Conservation (phyloP, 1,140 invertebrate genomes). For the Caenorhabditis briggsae region DNA sequence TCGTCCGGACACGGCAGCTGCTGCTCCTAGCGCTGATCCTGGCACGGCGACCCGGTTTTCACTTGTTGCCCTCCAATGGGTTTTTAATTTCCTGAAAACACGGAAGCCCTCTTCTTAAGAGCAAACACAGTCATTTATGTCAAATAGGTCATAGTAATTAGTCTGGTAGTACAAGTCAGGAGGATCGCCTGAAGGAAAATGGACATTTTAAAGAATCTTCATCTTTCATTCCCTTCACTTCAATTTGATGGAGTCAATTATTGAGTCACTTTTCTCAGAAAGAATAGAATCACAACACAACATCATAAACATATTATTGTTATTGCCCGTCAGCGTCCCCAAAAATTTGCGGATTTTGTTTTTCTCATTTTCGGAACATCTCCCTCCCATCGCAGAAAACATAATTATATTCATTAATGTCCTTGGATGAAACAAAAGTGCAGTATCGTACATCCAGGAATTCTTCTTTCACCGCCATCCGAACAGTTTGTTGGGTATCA, state of each 20-base stretch:
- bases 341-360: conserved; percentile 18
- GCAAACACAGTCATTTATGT: conserved; percentile 40
- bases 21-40: not conserved
- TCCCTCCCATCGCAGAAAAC: not conserved
- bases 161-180: conserved; percentile 19
- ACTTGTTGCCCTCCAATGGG: conserved; percentile 29
- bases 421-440: conserved; percentile 29
- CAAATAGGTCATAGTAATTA: conserved; percentile 50
- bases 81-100: conserved; percentile 40
- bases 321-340: not conserved
- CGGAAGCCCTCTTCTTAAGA: conserved; percentile 13
- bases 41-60: conserved; percentile 11
- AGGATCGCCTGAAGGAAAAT: not conserved
- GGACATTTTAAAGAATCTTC: conserved; percentile 17
- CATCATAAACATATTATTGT: conserved; percentile 22
- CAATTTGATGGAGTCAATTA: conserved; percentile 47
- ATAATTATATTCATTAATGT: conserved; percentile 45
- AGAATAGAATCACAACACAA: conserved; percentile 30
- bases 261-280: conserved; percentile 48
- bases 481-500: not conserved
- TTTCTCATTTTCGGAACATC: conserved; percentile 41
- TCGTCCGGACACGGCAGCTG: conserved; percentile 1
- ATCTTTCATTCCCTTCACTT: not conserved
- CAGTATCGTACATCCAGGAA: conserved; percentile 12
- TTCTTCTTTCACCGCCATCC: not conserved